Evolutionary conservation across 2,888 invertebrate species (phyloP), one percentile per base, ranked within the genome.

Genomic region (Noctua janthe): DNA sequence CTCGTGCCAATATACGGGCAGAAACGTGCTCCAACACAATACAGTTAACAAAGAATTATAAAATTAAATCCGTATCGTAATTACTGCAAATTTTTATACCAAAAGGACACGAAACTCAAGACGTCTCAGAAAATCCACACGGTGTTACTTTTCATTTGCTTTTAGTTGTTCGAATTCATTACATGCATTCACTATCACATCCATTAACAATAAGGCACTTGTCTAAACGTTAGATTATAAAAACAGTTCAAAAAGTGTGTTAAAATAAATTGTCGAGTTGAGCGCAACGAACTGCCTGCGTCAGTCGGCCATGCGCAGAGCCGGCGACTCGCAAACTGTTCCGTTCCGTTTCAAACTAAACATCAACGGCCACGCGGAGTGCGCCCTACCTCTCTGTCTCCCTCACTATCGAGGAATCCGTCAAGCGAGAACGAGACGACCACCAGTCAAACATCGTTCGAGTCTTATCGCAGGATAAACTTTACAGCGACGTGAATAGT

Each of bases 291-390:
- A 96, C 96, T 94, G 94, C 94, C 92, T 94, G 95, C 95, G 91
- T 93, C 87, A 92, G 94, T 94, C 96, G 93, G 93, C 96, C 96
- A 93, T 91, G 95, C 96, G 93, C 96, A 93, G 84, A 93, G 96
- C 97, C 97, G 97, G 97, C 97, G 95, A 95, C 96, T 97, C 94
- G 96, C 96, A 96, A 96, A 97, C 97, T 97, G 96, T 94, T 96
- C 94, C 92, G 94, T 94, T 94, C 93, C 93, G 94, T 94, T 95
- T 94, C 94, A 92, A 95, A 94, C 95, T 94, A 94, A 93, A 95
- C 95, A 95, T 93, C 93, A 95, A 95, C 94, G 93, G 95, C 94
- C 96, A 95, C 95, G 96, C 94, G 95, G 95, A 95, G 93, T 91
- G 94, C 95, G 94, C 95, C 95, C 94, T 95, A 93, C 95, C 95